Conservation (phyloP, 1,140 invertebrate species). For the Drosophila tropicalis region DNA sequence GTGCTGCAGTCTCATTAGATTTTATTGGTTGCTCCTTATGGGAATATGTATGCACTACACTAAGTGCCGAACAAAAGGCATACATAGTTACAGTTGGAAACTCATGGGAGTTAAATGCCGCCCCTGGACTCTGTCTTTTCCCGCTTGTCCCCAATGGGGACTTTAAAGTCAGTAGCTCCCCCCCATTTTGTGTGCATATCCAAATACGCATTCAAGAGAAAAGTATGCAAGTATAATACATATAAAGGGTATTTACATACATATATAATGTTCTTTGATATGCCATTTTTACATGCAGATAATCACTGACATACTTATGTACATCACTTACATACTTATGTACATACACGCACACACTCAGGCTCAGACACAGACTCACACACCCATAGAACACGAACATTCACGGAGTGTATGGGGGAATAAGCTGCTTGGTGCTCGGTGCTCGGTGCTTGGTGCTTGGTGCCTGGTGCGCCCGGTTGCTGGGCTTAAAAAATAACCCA, state of each 20-base stretch:
- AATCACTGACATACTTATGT: slow-evolving; percentile 64
- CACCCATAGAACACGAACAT: not conserved
- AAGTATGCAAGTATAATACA: not conserved
- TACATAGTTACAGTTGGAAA: not conserved
- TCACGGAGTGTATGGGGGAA: slow-evolving; percentile 61
- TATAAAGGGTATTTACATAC: slow-evolving; percentile 14
- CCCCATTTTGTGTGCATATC: not conserved
- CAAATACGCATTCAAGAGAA: slow-evolving; percentile 8
- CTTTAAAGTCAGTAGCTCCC: slow-evolving; percentile 7
- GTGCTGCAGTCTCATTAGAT: slow-evolving; percentile 75
- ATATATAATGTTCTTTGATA: slow-evolving; percentile 28
- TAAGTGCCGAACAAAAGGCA: slow-evolving; percentile 1
- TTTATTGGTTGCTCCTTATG: slow-evolving; percentile 47
- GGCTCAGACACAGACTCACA: not conserved
- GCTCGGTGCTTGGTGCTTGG: slow-evolving; percentile 19
- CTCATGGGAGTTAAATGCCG: not conserved
- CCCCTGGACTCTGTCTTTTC: not conserved
- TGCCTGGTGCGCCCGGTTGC: slow-evolving; percentile 38
- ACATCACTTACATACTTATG: slow-evolving; percentile 54
- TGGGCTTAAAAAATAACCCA: slow-evolving; percentile 72
- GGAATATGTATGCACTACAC: slow-evolving; percentile 21
- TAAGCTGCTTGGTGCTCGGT: slow-evolving; percentile 57
- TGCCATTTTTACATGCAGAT: slow-evolving; percentile 60
- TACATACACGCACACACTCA: slow-evolving; percentile 27
- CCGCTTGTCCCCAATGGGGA: not conserved